Evolutionary conservation across 2,888 invertebrate genomes (phyloP).

Genomic region (Anaspis maculata): DNA sequence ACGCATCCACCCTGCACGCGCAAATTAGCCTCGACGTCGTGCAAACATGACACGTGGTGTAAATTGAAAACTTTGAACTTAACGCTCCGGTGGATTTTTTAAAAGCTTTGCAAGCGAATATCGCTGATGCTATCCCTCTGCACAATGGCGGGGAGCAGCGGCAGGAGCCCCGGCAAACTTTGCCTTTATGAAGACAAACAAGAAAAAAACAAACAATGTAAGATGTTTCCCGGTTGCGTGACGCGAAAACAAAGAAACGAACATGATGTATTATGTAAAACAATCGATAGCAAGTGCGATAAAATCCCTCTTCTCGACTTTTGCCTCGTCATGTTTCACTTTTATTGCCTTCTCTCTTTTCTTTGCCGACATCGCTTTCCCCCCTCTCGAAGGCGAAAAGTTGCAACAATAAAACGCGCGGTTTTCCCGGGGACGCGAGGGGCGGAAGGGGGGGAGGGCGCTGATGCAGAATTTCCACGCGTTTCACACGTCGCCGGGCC

Average conservation of each 20-base stretch:
- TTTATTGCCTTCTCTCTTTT: conserved; percentile 7
- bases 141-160: too few relatives aligned
- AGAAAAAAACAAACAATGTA: conserved; percentile 10
- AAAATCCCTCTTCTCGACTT: conserved; percentile 8
- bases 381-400: conserved; percentile 1
- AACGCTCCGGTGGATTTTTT: too few relatives aligned
- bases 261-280: conserved; percentile 12
- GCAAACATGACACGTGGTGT: too few relatives aligned
- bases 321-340: conserved; percentile 11
- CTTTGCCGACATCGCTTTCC: not conserved
- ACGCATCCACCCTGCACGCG: too few relatives aligned
- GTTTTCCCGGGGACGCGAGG: too few relatives aligned
- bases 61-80: too few relatives aligned
- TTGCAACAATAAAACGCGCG: conserved; percentile 6
- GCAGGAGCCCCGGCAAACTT: too few relatives aligned
- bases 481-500: too few relatives aligned
- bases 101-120: too few relatives aligned
- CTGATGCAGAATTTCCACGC: conserved; percentile 6
- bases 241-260: conserved; percentile 11
- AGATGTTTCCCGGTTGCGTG: conserved; percentile 12
- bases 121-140: too few relatives aligned
- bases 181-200: conserved; percentile 12
- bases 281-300: conserved; percentile 14
- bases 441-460: too few relatives aligned
- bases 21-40: too few relatives aligned